phyloP scores from a whole-genome alignment of 2,888 invertebrate genomes.

The Tetragonisca angustula region DNA sequence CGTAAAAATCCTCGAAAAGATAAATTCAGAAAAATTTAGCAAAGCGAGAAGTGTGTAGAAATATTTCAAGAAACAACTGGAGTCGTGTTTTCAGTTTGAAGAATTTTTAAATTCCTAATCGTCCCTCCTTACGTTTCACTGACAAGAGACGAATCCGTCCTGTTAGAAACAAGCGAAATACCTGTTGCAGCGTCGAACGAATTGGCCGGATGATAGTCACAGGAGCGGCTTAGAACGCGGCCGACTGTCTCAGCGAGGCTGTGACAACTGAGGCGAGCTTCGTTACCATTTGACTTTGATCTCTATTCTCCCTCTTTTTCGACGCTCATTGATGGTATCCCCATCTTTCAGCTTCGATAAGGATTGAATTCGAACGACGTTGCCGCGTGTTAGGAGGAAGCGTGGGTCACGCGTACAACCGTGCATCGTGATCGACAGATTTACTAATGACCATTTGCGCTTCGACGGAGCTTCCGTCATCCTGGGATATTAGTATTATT shows the following conservation, averaged over 20 bases:
- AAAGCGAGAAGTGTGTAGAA: too few relatives aligned
- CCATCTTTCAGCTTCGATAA: slow-evolving; percentile 52
- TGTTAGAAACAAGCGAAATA: slow-evolving; percentile 19
- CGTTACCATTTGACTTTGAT: slow-evolving; percentile 77
- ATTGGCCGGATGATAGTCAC: slow-evolving; percentile 9
- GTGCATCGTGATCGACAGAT: too few relatives aligned
- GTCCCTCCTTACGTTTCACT: not conserved
- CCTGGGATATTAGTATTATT: too few relatives aligned
- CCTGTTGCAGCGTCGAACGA: slow-evolving; percentile 50
- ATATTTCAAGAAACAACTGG: too few relatives aligned
- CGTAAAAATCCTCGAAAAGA: too few relatives aligned
- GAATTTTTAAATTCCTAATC: not conserved
- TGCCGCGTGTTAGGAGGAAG: not conserved
- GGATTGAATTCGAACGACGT: slow-evolving; percentile 25
- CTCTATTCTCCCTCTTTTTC: slow-evolving; percentile 76
- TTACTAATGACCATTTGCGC: too few relatives aligned
- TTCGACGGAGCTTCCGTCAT: too few relatives aligned
- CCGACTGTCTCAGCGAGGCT: slow-evolving; percentile 63
- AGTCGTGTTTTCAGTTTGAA: not conserved
- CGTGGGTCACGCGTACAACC: not conserved
- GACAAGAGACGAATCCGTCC: not conserved
- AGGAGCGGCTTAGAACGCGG: slow-evolving; percentile 38
- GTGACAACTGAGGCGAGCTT: slow-evolving; percentile 71
- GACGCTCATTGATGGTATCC: slow-evolving; percentile 68
- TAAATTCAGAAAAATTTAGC: too few relatives aligned